These are phyloP conservation scores for Axinella damicornis DNA, from an alignment of 37 sponge, comb jelly and placozoan species.

Conservation along the genomic window DNA sequence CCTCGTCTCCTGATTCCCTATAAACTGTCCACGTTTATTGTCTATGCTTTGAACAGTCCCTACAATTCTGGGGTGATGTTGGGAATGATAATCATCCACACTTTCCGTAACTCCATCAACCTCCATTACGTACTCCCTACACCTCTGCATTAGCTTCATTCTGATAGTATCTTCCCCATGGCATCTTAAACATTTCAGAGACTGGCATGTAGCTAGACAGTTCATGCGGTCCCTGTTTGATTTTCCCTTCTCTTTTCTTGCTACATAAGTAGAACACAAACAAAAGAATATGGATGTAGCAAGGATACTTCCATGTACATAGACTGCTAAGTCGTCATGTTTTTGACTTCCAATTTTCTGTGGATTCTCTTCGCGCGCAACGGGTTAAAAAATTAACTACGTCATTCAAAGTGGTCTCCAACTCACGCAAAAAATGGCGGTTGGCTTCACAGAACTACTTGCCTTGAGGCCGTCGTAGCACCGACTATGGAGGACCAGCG, in stretches of 20 bases:
- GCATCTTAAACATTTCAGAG: slow-evolving; percentile 4
- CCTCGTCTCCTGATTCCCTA: slow-evolving; percentile 35
- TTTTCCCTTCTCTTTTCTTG: background rate
- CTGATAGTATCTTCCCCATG: background rate
- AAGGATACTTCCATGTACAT: background rate
- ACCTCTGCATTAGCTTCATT: background rate
- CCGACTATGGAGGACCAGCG: slow-evolving; percentile 83
- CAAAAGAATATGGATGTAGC: background rate
- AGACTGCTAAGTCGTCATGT: too few relatives aligned
- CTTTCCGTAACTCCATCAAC: background rate
- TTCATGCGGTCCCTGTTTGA: background rate
- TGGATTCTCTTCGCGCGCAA: too few relatives aligned
- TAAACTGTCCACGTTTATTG: slow-evolving; percentile 6
- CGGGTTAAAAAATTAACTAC: background rate
- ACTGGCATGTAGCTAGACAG: background rate
- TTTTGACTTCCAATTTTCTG: too few relatives aligned
- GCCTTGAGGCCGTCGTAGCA: background rate
- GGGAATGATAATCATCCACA: background rate
- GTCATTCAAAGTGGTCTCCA: background rate
- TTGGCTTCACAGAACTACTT: too few relatives aligned
- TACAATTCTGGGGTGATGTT: slow-evolving; percentile 1
- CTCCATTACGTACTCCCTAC: background rate
- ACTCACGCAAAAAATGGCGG: slow-evolving; percentile 24
- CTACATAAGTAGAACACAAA: background rate
- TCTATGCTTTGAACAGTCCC: slow-evolving; percentile 1